Evolutionary conservation across 1,140 invertebrate genomes (phyloP).

Genomic region (Ceratosolen fusciceps): DNA sequence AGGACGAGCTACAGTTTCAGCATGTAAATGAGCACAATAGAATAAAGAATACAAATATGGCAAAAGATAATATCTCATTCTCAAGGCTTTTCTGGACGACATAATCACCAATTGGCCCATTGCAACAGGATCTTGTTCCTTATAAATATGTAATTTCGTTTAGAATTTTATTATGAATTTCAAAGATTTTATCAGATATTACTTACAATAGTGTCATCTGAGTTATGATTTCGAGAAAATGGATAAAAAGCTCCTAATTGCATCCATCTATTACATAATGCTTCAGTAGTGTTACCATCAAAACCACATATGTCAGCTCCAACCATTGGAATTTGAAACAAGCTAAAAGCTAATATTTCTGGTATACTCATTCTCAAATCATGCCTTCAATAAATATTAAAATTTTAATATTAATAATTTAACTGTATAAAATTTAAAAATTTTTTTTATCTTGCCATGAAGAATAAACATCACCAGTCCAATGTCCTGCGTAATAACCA

Average conservation of each 20-base stretch:
- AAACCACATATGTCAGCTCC: conserved; percentile 95
- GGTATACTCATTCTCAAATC: conserved; percentile 68
- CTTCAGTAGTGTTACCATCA: conserved; percentile 80
- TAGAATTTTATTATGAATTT: conserved; percentile 5
- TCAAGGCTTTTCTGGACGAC: conserved; percentile 77
- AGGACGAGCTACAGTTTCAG: conserved; percentile 82
- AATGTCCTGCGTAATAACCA: conserved; percentile 89
- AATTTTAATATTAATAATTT: conserved; percentile 10
- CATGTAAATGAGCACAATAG: conserved; percentile 79
- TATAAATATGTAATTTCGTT: conserved; percentile 40
- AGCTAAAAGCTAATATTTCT: conserved; percentile 83
- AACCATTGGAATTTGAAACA: conserved; percentile 89
- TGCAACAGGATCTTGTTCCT: conserved; percentile 86
- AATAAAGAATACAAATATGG: conserved; percentile 89
- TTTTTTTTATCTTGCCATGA: conserved; percentile 74
- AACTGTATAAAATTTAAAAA: not conserved
- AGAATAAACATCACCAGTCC: conserved; percentile 88
- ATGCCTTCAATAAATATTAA: conserved; percentile 54
- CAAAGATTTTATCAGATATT: conserved; percentile 23
- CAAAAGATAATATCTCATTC: conserved; percentile 80
- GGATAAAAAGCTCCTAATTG: conserved; percentile 90
- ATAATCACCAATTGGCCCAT: conserved; percentile 78
- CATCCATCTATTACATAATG: conserved; percentile 85
- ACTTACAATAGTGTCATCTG: conserved; percentile 79
- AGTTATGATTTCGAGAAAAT: conserved; percentile 90